Conservation (phyloP, 2,113 vertebrate genomes). For the Gobio gobio region DNA sequence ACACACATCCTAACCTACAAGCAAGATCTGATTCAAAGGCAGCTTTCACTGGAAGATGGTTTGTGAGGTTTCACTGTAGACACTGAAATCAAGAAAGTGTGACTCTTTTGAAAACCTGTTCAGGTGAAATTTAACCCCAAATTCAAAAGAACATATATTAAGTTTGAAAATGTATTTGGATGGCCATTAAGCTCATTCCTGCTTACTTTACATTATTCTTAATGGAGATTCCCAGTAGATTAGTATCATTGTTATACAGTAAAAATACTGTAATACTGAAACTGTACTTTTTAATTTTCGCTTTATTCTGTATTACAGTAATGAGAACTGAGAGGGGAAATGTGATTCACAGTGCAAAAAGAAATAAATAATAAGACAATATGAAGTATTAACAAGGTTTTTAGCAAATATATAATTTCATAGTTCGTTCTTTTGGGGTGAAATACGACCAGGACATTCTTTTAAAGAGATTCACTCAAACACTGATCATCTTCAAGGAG, state of each 20-base stretch:
- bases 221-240: background rate
- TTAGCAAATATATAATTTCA: background rate
- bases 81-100: background rate
- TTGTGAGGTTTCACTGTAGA: background rate
- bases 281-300: background rate
- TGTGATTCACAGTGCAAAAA: background rate
- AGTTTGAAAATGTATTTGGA: background rate
- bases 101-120: background rate
- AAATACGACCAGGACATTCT: background rate
- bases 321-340: background rate
- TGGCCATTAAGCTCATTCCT: background rate
- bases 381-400: background rate
- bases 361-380: background rate
- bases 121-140: background rate
- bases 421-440: background rate
- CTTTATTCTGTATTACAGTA: background rate
- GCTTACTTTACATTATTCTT: background rate
- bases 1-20: background rate
- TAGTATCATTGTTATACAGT: background rate
- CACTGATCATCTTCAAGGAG: background rate
- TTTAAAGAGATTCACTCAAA: background rate
- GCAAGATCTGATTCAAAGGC: background rate
- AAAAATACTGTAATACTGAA: background rate
- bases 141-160: background rate
- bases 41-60: background rate